Evolutionary conservation across 1,140 invertebrate species (phyloP), one percentile per base, ranked within the genome.

Genomic region (Triops cancriformis): DNA sequence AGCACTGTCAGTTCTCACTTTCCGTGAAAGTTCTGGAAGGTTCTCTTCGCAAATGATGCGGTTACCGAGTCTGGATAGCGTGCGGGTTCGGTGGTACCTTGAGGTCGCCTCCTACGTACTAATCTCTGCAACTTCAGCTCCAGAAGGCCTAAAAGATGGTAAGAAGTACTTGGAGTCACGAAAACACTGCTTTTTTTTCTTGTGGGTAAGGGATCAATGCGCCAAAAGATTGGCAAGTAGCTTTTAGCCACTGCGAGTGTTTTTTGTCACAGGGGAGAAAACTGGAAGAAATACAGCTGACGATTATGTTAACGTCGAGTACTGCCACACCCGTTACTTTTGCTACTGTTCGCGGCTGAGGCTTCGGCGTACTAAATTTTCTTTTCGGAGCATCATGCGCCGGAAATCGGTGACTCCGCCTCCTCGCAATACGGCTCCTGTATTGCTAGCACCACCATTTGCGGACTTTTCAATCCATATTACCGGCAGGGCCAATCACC

Each of bases 391-490:
- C 51, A 64, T 64, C 51, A 23, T 64, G 51, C 51, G 51, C 51
- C 51, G 51, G 18, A 64, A 23, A 18, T 23, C 31, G 31, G 14
- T 1, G n/a, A 3, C 51, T 64, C 51, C 51, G 51, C 51, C 51
- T 64, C 14, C 51, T 37, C 51, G n/a, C 3, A 64, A 64, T 64
- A 23, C 23, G 18, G 23, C 23, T 23, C 14, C 18, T 18, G 51
- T 64, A 64, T 64, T 64, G 9, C 51, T n/a, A 18, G 51, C 3
- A 64, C 51, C 14, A 64, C 51, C n/a, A 64, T 64, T 64, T 64
- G 51, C 23, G n/a, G 51, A 64, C 51, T 64, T n/a, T 64, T 64
- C 51, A 64, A 64, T 64, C 51, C 51, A 64, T 64, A 64, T 64
- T 64, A 64, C 18, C 18, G 23, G 51, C 14, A 64, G 51, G 51